phyloP scores from a whole-genome alignment of 30 jellyfish, hydroid and myxozoan genomes.

The Pseudorhiza aurosa region DNA sequence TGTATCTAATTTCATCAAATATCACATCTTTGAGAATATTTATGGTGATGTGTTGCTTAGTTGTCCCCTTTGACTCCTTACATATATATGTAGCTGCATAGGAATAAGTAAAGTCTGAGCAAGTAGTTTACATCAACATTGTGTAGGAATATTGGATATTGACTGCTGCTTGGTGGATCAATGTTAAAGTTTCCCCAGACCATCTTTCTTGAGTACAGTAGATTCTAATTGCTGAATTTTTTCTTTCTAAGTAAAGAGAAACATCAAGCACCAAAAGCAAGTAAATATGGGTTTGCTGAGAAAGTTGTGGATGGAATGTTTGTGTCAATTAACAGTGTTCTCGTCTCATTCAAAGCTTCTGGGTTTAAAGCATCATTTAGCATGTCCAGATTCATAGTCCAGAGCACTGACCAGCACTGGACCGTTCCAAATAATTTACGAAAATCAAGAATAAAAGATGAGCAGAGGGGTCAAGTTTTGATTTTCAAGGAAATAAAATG shows the following conservation, averaged over 20 bases:
- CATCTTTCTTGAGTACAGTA: too few relatives aligned
- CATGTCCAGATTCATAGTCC: slow-evolving; percentile 87
- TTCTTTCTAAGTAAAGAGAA: slow-evolving; percentile 35
- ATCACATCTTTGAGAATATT: too few relatives aligned
- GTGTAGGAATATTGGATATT: too few relatives aligned
- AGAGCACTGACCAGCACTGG: slow-evolving; percentile 95
- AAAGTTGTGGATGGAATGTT: slow-evolving; percentile 98
- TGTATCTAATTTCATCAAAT: too few relatives aligned
- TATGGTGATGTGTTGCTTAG: too few relatives aligned
- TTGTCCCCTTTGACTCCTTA: too few relatives aligned
- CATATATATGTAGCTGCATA: too few relatives aligned
- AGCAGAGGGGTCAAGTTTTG: slow-evolving; percentile 86
- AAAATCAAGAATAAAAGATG: slow-evolving; percentile 91
- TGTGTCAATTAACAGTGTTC: slow-evolving; percentile 88
- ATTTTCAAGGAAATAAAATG: slow-evolving; percentile 90
- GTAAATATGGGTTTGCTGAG: slow-evolving; percentile 93
- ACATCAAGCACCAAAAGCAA: slow-evolving; percentile 58
- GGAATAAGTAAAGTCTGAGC: too few relatives aligned
- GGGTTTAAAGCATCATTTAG: slow-evolving; percentile 96
- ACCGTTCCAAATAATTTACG: slow-evolving; percentile 71
- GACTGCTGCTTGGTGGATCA: too few relatives aligned
- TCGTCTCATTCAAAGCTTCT: slow-evolving; percentile 83
- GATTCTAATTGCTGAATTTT: neutral
- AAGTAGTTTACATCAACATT: too few relatives aligned
- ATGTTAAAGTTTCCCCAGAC: too few relatives aligned